Conservation (phyloP, 2,797 vertebrate genomes). For the Ptychadena robeensis region DNA sequence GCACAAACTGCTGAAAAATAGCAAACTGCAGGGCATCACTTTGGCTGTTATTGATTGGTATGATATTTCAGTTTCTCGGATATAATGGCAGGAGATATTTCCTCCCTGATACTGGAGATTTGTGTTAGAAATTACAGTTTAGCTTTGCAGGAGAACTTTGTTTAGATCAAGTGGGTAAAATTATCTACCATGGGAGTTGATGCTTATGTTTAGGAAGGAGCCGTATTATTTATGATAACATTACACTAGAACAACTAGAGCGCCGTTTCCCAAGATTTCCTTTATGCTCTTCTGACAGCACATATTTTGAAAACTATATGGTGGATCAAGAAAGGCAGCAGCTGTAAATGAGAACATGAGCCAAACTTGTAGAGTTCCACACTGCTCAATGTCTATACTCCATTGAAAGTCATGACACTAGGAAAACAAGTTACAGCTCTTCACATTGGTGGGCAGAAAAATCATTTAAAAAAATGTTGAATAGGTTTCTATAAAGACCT, state of each 20-base stretch:
- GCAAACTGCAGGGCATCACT: constrained; percentile 37
- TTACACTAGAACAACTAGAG: neutral
- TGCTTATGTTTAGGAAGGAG: neutral
- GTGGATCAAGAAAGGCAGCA: neutral
- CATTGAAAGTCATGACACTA: too few relatives aligned
- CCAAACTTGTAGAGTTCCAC: neutral
- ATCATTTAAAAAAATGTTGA: too few relatives aligned
- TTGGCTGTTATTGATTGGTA: constrained; percentile 43
- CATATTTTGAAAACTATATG: neutral
- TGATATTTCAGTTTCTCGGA: constrained; percentile 44
- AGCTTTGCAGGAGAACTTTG: constrained; percentile 23
- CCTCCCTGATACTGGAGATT: constrained; percentile 46
- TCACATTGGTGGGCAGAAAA: too few relatives aligned
- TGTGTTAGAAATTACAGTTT: constrained; percentile 38
- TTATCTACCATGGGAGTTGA: constrained; percentile 11
- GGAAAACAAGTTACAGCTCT: too few relatives aligned
- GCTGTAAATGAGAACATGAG: neutral
- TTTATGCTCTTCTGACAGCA: too few relatives aligned
- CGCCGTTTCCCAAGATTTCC: neutral
- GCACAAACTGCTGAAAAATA: constrained; percentile 35
- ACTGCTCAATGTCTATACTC: neutral
- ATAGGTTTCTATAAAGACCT: too few relatives aligned
- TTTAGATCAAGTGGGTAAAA: constrained; percentile 36
- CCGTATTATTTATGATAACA: neutral
- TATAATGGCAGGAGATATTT: constrained; percentile 42